phyloP scores from a whole-genome alignment of 2,888 invertebrate genomes.

The Galerucella pusilla region DNA sequence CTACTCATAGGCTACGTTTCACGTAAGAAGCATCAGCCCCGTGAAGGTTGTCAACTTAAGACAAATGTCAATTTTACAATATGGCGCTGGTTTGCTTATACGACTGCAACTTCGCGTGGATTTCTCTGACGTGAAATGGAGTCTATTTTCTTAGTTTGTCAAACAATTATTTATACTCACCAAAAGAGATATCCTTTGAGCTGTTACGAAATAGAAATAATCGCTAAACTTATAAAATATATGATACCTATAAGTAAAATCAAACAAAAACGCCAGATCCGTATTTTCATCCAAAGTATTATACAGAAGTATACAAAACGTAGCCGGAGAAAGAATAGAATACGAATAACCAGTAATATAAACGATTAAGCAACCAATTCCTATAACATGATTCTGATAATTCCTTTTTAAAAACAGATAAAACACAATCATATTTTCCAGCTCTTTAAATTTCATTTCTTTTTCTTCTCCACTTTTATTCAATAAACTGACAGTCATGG shows the following conservation, averaged over 20 bases:
- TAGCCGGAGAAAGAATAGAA: conserved; percentile 8
- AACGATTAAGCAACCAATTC: background rate
- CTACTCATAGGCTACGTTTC: too few relatives aligned
- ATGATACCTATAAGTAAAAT: conserved; percentile 6
- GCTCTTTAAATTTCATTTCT: background rate
- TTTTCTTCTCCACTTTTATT: background rate
- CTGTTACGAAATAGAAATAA: background rate
- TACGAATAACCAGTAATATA: conserved; percentile 3
- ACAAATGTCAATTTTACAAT: too few relatives aligned
- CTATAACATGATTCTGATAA: conserved; percentile 1
- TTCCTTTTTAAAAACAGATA: background rate
- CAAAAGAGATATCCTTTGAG: background rate
- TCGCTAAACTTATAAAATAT: conserved; percentile 15
- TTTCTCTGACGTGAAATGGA: too few relatives aligned
- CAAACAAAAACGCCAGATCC: background rate
- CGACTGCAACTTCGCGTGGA: too few relatives aligned
- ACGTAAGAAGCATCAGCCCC: too few relatives aligned
- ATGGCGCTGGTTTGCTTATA: too few relatives aligned
- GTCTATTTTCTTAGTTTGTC: too few relatives aligned
- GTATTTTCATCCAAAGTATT: background rate
- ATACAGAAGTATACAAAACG: background rate
- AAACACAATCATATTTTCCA: background rate
- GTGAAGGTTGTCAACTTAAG: too few relatives aligned
- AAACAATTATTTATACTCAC: conserved; percentile 5
- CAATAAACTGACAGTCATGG: background rate